phyloP scores from a whole-genome alignment of 37 sponge, comb jelly and placozoan species.

The Trichoplax adhaerens region DNA sequence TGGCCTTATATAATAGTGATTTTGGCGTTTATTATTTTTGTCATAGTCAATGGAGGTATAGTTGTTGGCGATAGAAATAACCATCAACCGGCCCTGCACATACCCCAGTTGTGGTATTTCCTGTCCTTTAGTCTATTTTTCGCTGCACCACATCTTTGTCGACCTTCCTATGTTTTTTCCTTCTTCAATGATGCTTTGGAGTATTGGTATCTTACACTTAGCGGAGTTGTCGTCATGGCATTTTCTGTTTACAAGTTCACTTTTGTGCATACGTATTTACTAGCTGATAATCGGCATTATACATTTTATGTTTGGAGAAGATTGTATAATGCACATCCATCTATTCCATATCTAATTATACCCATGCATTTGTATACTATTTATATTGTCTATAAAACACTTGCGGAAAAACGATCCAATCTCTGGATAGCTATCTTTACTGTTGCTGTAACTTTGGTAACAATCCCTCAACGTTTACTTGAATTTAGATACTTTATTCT shows the following conservation, averaged over 20 bases:
- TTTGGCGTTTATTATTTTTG: slow-evolving; percentile 34
- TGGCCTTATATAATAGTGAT: slow-evolving; percentile 49
- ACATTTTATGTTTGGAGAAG: slow-evolving; percentile 83
- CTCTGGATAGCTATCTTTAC: slow-evolving; percentile 23
- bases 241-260: slow-evolving; percentile 16
- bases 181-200: too few species aligned
- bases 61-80: slow-evolving; percentile 78
- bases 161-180: too few species aligned
- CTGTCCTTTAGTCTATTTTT: slow-evolving; percentile 25
- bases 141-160: slow-evolving; percentile 10
- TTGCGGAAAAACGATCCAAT: slow-evolving; percentile 5
- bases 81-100: slow-evolving; percentile 43
- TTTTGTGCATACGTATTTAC: slow-evolving; percentile 61
- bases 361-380: slow-evolving; percentile 10
- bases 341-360: slow-evolving; percentile 1
- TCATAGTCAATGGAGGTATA: slow-evolving; percentile 61
- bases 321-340: not conserved
- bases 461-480: slow-evolving; percentile 62
- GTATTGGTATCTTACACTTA: not conserved
- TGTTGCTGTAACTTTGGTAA: slow-evolving; percentile 16
- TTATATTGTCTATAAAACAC: not conserved
- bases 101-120: slow-evolving; percentile 77
- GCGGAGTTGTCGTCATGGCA: slow-evolving; percentile 4
- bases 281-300: slow-evolving; percentile 89
- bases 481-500: slow-evolving; percentile 88